Evolutionary conservation across 2,113 vertebrate species (phyloP).

Genomic region (Butorides virescens): DNA sequence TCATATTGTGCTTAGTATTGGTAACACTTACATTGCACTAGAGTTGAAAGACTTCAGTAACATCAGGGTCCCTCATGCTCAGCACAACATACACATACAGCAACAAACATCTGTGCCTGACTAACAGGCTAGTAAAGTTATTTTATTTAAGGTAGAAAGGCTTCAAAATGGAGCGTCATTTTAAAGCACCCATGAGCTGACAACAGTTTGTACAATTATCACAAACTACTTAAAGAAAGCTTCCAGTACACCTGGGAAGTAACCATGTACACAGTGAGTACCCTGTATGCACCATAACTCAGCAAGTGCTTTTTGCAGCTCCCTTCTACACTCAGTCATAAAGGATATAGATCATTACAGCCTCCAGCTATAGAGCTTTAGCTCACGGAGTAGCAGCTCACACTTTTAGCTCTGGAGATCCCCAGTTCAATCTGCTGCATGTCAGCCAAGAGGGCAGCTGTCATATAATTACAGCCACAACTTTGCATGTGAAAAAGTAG

Average conservation of each 20-base stretch:
- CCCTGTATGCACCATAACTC: background rate
- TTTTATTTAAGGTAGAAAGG: background rate
- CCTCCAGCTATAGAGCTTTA: constrained; percentile 58
- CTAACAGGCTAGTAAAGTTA: background rate
- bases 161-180: background rate
- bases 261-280: background rate
- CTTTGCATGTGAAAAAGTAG: constrained; percentile 66
- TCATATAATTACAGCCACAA: constrained; percentile 67
- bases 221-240: background rate
- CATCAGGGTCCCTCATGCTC: background rate
- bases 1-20: background rate
- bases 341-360: constrained; percentile 62
- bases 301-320: constrained; percentile 50
- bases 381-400: constrained; percentile 60
- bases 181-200: constrained; percentile 7
- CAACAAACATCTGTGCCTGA: background rate
- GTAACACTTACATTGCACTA: background rate
- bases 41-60: background rate
- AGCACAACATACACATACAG: background rate
- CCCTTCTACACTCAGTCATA: constrained; percentile 33
- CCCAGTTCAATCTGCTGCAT: constrained; percentile 66
- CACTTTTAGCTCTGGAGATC: constrained; percentile 65
- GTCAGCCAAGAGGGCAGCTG: constrained; percentile 70
- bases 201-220: constrained; percentile 7
- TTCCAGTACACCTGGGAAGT: background rate